A percentile compares a stretch with the other conserved stretches of the same genome.
phyloP scores from a whole-genome alignment of 2,797 vertebrate species.

The Perdix hodgsoniae region DNA sequence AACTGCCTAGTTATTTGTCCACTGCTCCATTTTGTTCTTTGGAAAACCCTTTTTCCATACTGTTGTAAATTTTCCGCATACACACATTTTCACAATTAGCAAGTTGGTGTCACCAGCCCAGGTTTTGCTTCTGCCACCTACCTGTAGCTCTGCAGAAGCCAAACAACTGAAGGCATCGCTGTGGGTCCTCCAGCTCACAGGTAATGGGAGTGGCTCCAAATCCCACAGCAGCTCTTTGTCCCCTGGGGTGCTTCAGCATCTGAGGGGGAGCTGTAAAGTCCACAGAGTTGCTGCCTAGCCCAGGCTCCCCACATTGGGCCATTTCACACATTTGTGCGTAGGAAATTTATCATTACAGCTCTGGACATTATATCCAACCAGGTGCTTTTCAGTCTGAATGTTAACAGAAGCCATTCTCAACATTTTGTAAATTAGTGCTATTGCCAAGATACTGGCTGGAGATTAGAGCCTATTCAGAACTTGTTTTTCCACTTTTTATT shows the following conservation, averaged over 20 bases:
- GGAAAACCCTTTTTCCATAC: neutral
- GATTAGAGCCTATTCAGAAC: neutral
- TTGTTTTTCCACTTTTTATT: neutral
- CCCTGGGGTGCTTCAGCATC: neutral
- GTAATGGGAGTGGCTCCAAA: neutral
- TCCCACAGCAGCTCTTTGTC: neutral
- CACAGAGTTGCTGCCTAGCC: neutral
- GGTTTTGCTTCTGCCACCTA: neutral
- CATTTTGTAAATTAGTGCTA: neutral
- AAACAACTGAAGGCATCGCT: neutral
- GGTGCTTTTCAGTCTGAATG: neutral
- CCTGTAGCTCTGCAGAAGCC: neutral
- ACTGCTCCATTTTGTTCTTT: neutral
- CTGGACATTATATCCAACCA: accelerated
- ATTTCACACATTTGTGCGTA: accelerated
- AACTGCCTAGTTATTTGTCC: neutral
- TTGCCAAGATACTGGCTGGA: neutral
- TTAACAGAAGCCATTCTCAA: neutral
- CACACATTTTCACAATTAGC: neutral
- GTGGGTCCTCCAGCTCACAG: neutral
- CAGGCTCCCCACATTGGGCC: accelerated
- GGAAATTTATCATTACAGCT: neutral
- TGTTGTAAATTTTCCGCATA: neutral
- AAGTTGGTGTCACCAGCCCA: neutral
- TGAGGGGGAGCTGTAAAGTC: neutral